phyloP scores from a whole-genome alignment of 53 echinoderm and acorn worm genomes.

The Actinopyga echinites region DNA sequence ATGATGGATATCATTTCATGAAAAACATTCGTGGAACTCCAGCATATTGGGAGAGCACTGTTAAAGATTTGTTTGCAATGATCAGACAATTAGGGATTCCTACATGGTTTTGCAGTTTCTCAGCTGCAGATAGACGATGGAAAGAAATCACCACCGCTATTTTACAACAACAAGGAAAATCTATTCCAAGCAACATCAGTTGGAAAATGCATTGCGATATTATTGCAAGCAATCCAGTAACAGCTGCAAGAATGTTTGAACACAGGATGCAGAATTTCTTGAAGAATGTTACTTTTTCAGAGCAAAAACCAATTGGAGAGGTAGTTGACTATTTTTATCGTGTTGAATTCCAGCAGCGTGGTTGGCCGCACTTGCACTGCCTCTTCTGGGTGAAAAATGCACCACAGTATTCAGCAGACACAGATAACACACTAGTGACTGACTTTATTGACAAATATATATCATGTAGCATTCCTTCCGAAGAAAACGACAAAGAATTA shows the following conservation, averaged over 20 bases:
- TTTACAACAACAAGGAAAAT: conserved; percentile 48
- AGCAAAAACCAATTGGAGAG: conserved; percentile 69
- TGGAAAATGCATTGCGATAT: conserved; percentile 65
- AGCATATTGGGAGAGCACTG: conserved; percentile 62
- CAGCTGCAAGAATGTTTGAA: conserved; percentile 80
- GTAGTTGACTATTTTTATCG: conserved; percentile 53
- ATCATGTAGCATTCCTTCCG: conserved; percentile 60
- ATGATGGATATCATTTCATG: conserved; percentile 55
- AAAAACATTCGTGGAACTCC: conserved; percentile 69
- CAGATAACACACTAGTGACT: conserved; percentile 43
- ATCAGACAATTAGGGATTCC: conserved; percentile 62
- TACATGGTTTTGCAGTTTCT: conserved; percentile 65
- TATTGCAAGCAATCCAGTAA: conserved; percentile 68
- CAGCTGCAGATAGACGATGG: conserved; percentile 61
- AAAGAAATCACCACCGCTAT: conserved; percentile 55
- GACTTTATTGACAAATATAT: conserved; percentile 66
- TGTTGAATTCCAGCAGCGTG: conserved; percentile 58
- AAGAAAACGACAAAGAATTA: conserved; percentile 59
- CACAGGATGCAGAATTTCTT: conserved; percentile 58
- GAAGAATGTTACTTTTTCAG: conserved; percentile 52
- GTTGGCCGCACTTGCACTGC: conserved; percentile 54
- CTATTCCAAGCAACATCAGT: conserved; percentile 41
- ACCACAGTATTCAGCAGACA: conserved; percentile 38
- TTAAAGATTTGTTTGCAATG: conserved; percentile 69
- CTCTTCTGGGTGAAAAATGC: conserved; percentile 67